Evolutionary conservation across 2,113 vertebrate genomes (phyloP).

Genomic region (Gopherus flavomarginatus): DNA sequence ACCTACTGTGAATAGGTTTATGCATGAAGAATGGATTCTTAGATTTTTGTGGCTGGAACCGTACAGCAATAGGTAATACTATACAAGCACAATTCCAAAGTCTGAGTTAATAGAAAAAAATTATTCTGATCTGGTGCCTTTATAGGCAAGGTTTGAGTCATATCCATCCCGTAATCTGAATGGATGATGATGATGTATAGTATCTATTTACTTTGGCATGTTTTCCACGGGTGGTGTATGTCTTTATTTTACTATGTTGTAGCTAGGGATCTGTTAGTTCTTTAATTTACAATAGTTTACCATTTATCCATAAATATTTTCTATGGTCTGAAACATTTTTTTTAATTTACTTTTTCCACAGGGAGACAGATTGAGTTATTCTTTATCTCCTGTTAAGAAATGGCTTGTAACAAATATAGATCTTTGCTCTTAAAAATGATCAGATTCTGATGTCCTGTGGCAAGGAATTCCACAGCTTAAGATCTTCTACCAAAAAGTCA

Average conservation of each 20-base stretch:
- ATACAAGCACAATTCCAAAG: conserved; percentile 5
- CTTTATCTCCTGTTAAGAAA: neutral
- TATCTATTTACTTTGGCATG: conserved; percentile 34
- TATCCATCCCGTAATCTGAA: neutral
- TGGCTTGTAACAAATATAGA: neutral
- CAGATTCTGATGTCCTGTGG: neutral
- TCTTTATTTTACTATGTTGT: neutral
- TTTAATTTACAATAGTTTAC: neutral
- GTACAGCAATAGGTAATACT: conserved; percentile 55
- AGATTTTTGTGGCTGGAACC: conserved; percentile 52
- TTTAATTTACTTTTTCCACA: neutral
- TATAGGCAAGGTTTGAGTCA: conserved; percentile 60
- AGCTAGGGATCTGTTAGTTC: neutral
- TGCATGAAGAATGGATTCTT: conserved; percentile 48
- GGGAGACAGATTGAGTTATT: neutral
- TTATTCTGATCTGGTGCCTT: conserved; percentile 40
- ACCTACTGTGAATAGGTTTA: conserved; percentile 68
- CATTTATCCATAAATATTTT: neutral
- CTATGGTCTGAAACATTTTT: neutral
- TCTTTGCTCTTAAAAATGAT: neutral
- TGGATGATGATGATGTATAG: conserved; percentile 26
- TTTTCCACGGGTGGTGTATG: conserved; percentile 47
- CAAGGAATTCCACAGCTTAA: neutral
- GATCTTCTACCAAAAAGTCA: neutral
- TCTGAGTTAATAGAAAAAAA: conserved; percentile 70